phyloP scores from a whole-genome alignment of 64 coral and sea anemone species.

The Stichodactyla helianthus region DNA sequence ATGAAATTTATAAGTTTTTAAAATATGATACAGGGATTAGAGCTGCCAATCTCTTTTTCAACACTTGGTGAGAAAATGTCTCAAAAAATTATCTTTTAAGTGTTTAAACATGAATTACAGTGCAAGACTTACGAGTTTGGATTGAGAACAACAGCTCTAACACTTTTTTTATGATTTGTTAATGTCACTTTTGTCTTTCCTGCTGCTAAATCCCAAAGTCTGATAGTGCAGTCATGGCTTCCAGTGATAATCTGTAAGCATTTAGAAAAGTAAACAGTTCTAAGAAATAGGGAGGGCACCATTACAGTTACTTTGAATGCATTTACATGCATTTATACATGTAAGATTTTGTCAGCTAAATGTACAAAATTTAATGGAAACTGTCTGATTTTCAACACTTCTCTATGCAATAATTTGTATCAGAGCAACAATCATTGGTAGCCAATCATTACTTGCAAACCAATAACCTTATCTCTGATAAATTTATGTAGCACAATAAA shows the following conservation, averaged over 20 bases:
- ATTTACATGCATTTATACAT: too few species aligned
- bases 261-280: neutral
- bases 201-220: conserved; percentile 95
- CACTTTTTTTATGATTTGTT: conserved; percentile 98
- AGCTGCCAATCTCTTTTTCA: too few species aligned
- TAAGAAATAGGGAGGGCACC: neutral
- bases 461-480: conserved; percentile 2
- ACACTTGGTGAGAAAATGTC: too few species aligned
- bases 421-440: neutral
- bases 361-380: too few species aligned
- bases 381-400: too few species aligned
- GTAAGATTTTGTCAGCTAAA: too few species aligned
- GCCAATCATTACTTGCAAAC: neutral
- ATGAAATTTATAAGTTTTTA: neutral
- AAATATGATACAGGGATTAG: neutral
- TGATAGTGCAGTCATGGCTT: conserved; percentile 94
- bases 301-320: too few species aligned
- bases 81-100: neutral
- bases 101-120: neutral
- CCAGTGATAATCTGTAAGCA: conserved; percentile 77
- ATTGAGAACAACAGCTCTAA: conserved; percentile 74
- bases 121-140: conserved; percentile 80
- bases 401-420: neutral
- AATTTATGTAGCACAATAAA: conserved; percentile 1
- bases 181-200: conserved; percentile 83